Conservation (phyloP, 2,797 vertebrate genomes). For the Hirundo rustica region DNA sequence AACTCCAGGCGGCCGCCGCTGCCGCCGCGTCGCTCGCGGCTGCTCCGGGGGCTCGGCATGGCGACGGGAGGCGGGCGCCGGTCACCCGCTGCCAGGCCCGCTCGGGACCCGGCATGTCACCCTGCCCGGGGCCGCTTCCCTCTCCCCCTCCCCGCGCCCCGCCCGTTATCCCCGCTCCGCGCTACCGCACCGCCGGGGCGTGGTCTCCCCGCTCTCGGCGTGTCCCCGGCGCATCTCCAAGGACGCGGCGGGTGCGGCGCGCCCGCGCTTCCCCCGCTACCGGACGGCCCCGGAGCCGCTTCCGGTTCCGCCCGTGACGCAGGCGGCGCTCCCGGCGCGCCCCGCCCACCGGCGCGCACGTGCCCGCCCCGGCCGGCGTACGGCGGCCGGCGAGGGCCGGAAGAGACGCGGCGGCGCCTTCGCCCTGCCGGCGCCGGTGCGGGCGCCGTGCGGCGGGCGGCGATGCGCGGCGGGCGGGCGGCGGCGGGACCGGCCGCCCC, state of each 20-base stretch:
- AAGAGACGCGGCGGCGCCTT: slow-evolving; percentile 1
- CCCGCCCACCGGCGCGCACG: neutral
- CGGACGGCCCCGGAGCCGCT: neutral
- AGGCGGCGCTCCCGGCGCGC: neutral
- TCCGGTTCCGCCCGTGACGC: neutral
- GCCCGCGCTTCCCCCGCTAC: neutral
- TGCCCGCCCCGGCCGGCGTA: neutral
- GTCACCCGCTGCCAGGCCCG: neutral
- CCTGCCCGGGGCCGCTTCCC: neutral
- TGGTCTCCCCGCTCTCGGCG: neutral
- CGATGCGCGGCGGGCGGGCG: neutral
- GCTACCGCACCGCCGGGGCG: neutral
- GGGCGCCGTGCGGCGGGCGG: slow-evolving; percentile 49
- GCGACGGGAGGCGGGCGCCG: neutral
- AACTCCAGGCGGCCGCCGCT: slow-evolving; percentile 49
- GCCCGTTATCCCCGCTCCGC: neutral
- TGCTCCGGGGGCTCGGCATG: slow-evolving; percentile 72
- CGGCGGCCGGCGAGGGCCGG: slow-evolving; percentile 29
- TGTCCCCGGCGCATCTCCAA: neutral
- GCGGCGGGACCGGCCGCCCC: slow-evolving; percentile 38
- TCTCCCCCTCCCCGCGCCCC: neutral
- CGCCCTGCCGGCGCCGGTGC: slow-evolving; percentile 52
- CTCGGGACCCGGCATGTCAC: neutral
- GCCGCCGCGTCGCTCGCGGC: slow-evolving; percentile 74
- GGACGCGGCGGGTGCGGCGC: neutral